Evolutionary conservation across 2,888 invertebrate genomes (phyloP).

Genomic region (Prionchulus punctatus): DNA sequence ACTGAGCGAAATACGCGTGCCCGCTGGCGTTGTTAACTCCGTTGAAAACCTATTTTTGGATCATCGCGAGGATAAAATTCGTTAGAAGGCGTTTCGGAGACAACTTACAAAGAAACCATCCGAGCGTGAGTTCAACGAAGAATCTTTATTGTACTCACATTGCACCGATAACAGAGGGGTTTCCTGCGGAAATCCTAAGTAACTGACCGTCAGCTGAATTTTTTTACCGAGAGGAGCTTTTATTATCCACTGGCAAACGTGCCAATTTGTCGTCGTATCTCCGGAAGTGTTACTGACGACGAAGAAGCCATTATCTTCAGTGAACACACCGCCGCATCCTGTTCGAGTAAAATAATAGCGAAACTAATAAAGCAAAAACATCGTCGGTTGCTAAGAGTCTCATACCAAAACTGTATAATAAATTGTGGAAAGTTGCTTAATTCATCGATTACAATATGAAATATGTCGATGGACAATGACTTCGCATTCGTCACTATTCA

Average conservation of each 20-base stretch:
- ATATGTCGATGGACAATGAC: too few relatives aligned
- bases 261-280: neutral
- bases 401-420: too few relatives aligned
- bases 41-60: neutral
- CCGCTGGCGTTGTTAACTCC: neutral
- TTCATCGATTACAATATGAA: too few relatives aligned
- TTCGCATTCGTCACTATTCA: too few relatives aligned
- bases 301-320: slow-evolving; percentile 13
- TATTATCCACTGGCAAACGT: neutral
- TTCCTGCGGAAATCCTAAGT: neutral
- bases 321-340: slow-evolving; percentile 23
- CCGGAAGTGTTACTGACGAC: slow-evolving; percentile 13
- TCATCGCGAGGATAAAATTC: neutral
- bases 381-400: neutral
- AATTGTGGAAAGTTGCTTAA: too few relatives aligned
- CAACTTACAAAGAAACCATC: too few relatives aligned
- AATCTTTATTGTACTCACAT: too few relatives aligned
- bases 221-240: neutral
- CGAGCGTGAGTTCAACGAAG: too few relatives aligned
- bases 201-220: neutral
- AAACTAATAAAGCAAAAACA: neutral
- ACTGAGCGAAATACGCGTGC: neutral
- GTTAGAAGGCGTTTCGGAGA: too few relatives aligned
- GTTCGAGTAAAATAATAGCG: slow-evolving; percentile 3
- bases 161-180: too few relatives aligned